Evolutionary conservation across 2,888 invertebrate genomes (phyloP), one percentile per base, ranked within the genome.

Genomic region (Diabrotica balteata): DNA sequence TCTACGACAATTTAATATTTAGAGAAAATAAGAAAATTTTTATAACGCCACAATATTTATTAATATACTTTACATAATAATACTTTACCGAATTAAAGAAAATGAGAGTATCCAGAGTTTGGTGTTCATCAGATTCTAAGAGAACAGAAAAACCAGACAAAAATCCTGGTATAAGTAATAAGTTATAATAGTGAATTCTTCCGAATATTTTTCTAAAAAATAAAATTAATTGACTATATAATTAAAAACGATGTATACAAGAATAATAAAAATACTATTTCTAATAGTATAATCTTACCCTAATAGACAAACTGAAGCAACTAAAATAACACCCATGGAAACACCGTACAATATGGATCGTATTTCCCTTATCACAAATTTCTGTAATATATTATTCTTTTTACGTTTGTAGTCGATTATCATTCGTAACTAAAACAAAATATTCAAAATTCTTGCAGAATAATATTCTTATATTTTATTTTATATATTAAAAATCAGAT

Each of bases 341-440:
- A 86, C 73, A 1, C 87, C 88, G 78, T 87, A 88, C 50, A 86
- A 81, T 2, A 86, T 85, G 47, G 87, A 86, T 72, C 85, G 86
- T 43, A 87, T 67, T 74, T 87, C 87, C 51, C 85, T 75, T 67
- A 44, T 17, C 7, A 70, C 7, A 17, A 59, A 59, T 22, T 32
- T 53, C 22, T 47, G 22, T 2, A 57, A 1, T 17, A 64, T 4
- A 74, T 85, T 86, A 42, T 82, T 66, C 59, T 70, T 80, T 44
- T 87, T 75, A 74, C 86, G 87, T 73, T 87, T 88, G 4, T 86
- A 86, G 79, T 84, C 84, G 83, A 87, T 84, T 58, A 87, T 77
- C 73, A 87, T 83, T 84, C 87, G 87, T 45, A 87, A 81, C 88
- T 88, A 83, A 72, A 87, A 86, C 55, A 52, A 62, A 68, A 55